These are phyloP conservation scores for Carcharodon carcharias DNA, from an alignment of 2,797 vertebrate species.

Conservation along the genomic window DNA sequence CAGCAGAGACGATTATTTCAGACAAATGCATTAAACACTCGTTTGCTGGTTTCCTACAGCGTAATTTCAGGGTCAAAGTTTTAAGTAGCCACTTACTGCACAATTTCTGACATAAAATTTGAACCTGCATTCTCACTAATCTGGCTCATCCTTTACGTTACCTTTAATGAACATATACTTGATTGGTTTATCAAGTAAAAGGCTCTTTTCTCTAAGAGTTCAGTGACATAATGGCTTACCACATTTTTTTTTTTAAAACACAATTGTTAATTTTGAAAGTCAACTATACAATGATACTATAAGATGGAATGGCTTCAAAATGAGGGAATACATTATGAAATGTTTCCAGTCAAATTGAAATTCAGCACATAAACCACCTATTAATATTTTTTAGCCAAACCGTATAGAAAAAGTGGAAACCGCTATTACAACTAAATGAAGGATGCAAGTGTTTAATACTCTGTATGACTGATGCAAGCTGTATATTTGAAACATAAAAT, in stretches of 20 bases:
- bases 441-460: neutral
- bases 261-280: constrained; percentile 34
- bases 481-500: neutral
- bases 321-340: neutral
- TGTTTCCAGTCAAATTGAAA: constrained; percentile 9
- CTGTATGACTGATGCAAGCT: neutral
- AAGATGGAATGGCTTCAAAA: constrained; percentile 26
- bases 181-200: constrained; percentile 33
- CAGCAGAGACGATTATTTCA: constrained; percentile 17
- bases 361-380: constrained; percentile 6
- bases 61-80: constrained; percentile 32
- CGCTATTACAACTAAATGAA: neutral
- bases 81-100: constrained; percentile 26
- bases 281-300: neutral
- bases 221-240: constrained; percentile 21
- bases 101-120: constrained; percentile 34
- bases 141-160: constrained; percentile 23
- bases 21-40: constrained; percentile 22
- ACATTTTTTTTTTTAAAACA: neutral
- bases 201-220: neutral
- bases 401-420: neutral
- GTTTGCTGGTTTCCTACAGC: neutral
- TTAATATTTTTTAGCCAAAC: constrained; percentile 26
- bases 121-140: constrained; percentile 18
- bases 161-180: constrained; percentile 34